Base-by-base conservation (phyloP, 2,888 invertebrate species). In the Mesoligia furuncula region DNA sequence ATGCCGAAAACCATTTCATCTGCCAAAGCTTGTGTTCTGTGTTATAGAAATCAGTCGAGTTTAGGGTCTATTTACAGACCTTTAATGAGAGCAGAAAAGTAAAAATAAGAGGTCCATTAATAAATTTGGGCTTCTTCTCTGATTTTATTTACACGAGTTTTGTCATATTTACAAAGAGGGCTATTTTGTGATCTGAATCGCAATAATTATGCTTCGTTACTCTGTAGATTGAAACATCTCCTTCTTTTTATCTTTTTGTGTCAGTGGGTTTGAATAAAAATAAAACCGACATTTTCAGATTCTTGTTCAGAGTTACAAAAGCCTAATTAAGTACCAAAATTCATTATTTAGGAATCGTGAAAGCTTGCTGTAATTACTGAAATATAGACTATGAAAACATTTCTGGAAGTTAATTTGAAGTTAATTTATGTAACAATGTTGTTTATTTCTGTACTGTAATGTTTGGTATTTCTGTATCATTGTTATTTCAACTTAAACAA, bases 101-200 rank as follows among this genome's bases (percentile, higher is more conserved):
- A 48, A 69, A 73, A 69, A 83, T 79, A 57, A 69, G 15, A 73
- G 9, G 57, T 72, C 13, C 39, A 62, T 42, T 57, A 48, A 75
- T n/a, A n/a, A n/a, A n/a, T 75, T 72, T 45, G 24, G 39, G 4
- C 20, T 70, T 20, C 27, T 72, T 64, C 57, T 68, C 72, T 57
- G 39, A 61, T 70, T 79, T 61, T 70, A 62, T 81, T 69, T 78
- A 78, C 48, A 69, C 68, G 36, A 69, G 45, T 82, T 69, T 65
- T 69, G 13, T 51, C 27, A 70, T 79, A 68, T 79, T 79, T 73
- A 72, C 24, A 54, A 79, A 62, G 79, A 82, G 67, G 31, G 51
- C 64, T 48, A 54, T 72, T 82, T 74, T 67, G 31, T 31, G 15
- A 79, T 27, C 36, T 64, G n/a, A 68, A 74, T 64, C 71, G 42